phyloP scores from a whole-genome alignment of 2,888 invertebrate species.

The Dasysyrphus albostriatus region DNA sequence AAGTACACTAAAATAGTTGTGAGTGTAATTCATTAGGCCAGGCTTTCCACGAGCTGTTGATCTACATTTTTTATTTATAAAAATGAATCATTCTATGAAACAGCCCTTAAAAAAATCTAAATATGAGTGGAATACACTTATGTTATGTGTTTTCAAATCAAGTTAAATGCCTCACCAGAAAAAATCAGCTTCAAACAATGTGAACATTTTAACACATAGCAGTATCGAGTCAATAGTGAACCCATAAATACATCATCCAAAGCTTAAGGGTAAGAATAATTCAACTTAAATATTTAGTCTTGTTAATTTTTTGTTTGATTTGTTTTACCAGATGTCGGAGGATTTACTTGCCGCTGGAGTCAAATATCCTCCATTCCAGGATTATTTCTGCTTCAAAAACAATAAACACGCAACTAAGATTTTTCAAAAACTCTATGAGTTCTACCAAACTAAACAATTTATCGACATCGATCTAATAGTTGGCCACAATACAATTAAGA shows the following conservation, averaged over 20 bases:
- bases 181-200: background rate
- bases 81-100: too few species aligned
- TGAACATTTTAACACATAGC: background rate
- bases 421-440: background rate
- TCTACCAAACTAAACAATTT: background rate
- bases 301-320: background rate
- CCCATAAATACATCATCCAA: background rate
- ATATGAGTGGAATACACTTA: too few species aligned
- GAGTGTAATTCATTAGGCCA: too few species aligned
- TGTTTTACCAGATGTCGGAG: background rate
- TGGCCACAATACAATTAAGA: background rate
- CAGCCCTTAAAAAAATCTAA: too few species aligned
- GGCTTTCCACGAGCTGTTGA: too few species aligned
- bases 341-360: background rate
- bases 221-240: background rate
- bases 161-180: background rate
- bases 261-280: background rate
- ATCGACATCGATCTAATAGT: slow-evolving; percentile 1
- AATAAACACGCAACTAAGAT: background rate
- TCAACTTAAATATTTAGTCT: background rate
- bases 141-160: too few species aligned
- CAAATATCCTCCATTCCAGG: background rate
- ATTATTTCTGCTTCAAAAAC: background rate
- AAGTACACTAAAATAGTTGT: too few species aligned
- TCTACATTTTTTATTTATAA: too few species aligned